Conservation (phyloP, 2,888 invertebrate species). For the Brenthis hecate region DNA sequence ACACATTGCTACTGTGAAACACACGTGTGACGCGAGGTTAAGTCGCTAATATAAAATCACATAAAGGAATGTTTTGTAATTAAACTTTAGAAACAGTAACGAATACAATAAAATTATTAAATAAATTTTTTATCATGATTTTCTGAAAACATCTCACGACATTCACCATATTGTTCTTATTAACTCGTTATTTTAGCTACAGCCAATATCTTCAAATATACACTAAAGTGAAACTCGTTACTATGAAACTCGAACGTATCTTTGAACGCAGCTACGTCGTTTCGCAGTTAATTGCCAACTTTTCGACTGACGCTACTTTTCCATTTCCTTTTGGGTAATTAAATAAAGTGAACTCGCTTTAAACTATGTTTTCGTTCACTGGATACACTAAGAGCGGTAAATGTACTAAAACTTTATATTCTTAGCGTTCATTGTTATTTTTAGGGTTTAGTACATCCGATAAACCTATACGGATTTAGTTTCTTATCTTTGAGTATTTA, state of each 20-base stretch:
- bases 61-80: neutral
- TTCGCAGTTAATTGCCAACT: conserved; percentile 51
- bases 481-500: neutral
- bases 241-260: conserved; percentile 9
- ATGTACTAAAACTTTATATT: neutral
- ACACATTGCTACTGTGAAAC: too few species aligned
- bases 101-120: neutral
- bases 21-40: too few species aligned
- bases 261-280: conserved; percentile 22
- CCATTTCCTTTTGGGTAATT: conserved; percentile 49
- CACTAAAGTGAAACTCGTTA: conserved; percentile 12
- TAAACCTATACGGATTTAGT: too few species aligned
- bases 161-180: neutral
- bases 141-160: neutral
- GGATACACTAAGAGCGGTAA: neutral
- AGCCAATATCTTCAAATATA: conserved; percentile 5
- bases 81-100: neutral
- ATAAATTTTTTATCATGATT: neutral
- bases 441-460: too few species aligned
- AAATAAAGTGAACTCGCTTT: conserved; percentile 44
- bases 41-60: too few species aligned
- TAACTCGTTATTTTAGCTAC: neutral
- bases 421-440: too few species aligned
- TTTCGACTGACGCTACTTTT: conserved; percentile 47
- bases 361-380: conserved; percentile 35